Conservation (phyloP, 1,140 invertebrate species). For the Pristionchus pacificus region DNA sequence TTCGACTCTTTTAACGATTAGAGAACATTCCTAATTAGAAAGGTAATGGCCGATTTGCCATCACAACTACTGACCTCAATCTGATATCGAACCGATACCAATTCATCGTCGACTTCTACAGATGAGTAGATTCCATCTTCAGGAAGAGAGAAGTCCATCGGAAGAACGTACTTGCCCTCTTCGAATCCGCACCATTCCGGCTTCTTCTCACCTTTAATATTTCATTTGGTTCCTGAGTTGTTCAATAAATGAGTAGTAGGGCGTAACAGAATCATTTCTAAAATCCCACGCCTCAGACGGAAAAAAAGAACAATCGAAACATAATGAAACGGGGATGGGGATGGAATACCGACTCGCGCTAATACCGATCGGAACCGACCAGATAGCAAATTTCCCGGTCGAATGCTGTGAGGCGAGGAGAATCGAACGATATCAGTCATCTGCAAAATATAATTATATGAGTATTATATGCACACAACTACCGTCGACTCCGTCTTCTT, state of each 20-base stretch:
- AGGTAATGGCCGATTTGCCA: neutral
- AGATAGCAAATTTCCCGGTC: neutral
- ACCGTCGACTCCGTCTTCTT: neutral
- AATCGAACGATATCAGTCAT: neutral
- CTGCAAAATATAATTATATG: too few relatives aligned
- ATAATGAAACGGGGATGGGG: too few relatives aligned
- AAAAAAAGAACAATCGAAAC: too few relatives aligned
- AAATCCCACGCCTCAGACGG: too few relatives aligned
- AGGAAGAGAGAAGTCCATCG: neutral
- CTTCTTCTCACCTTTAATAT: neutral
- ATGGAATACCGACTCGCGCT: too few relatives aligned
- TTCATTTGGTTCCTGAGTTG: too few relatives aligned
- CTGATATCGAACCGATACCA: neutral
- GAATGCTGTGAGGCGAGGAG: neutral
- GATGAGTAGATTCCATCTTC: neutral
- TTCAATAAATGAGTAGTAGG: too few relatives aligned
- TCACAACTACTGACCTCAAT: neutral
- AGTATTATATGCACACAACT: too few relatives aligned
- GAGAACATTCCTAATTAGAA: neutral
- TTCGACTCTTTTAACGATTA: neutral
- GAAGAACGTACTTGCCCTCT: neutral
- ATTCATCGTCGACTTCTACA: neutral
- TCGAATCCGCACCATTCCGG: neutral
- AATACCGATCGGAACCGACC: neutral
- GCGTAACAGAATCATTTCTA: too few relatives aligned